These are phyloP conservation scores for cattle (Bos taurus) DNA, from an alignment of 2,113 vertebrate species.

Conservation along the genomic window DNA sequence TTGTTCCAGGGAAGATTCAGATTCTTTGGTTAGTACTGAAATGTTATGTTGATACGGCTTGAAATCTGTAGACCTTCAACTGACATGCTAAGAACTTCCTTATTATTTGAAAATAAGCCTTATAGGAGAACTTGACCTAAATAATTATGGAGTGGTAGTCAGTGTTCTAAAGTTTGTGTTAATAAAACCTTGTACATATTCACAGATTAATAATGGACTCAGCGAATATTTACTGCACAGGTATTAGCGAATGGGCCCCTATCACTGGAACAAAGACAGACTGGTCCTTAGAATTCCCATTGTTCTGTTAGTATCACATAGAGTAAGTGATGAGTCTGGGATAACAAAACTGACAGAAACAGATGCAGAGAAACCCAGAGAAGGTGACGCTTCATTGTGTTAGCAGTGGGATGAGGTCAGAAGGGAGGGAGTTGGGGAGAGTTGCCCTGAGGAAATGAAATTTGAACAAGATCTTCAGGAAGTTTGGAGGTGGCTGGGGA, in stretches of 20 bases:
- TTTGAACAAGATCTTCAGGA: background rate
- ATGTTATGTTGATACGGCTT: background rate
- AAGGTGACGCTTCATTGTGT: background rate
- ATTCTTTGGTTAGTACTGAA: slow-evolving; percentile 16
- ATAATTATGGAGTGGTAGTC: background rate
- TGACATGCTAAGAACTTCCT: background rate
- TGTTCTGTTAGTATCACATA: background rate
- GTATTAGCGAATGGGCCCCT: background rate
- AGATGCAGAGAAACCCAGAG: background rate
- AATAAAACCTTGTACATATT: background rate
- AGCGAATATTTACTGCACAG: background rate
- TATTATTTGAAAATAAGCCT: slow-evolving; percentile 23
- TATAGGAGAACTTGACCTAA: background rate
- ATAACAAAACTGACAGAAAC: background rate
- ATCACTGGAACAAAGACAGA: background rate
- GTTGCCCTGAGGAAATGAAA: background rate
- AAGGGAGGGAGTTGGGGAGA: background rate
- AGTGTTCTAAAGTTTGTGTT: background rate
- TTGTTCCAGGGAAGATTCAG: background rate
- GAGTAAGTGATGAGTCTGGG: background rate
- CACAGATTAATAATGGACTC: background rate
- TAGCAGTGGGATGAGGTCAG: background rate
- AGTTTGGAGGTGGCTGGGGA: background rate
- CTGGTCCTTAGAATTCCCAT: background rate
- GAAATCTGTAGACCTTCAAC: slow-evolving; percentile 12